Base-by-base conservation (phyloP, 2,113 vertebrate genomes). In the Morphnarchus princeps region DNA sequence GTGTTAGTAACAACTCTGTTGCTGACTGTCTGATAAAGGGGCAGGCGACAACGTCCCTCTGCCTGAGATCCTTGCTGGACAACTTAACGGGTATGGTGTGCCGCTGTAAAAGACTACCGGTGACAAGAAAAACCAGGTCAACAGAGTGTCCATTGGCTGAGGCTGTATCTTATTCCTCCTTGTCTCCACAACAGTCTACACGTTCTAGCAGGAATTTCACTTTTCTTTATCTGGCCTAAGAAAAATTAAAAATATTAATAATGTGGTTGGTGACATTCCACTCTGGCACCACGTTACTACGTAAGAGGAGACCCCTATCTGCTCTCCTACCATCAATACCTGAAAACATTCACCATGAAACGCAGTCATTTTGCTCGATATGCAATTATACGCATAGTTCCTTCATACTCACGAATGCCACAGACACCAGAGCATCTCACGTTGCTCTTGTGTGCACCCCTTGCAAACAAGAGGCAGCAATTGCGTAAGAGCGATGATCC, bases 21-120 rank as follows among this genome's bases (percentile, higher is more conserved):
- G 16, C 34, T 76, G 74, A 18, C 31, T 54, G 31, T 36, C 31
- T 79, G 38, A 29, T 50, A 47, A 55, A 43, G 24, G 59, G 38
- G 5, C 7, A 45, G 45, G 15, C 7, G 58, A 16, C n/a, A 50
- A 1, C 3, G 11, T 36, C 14, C 17, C 22, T 65, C 36, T 81
- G 34, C 31, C 66, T 45, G 34, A 13, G 26, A 11, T 40, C 5
- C 34, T 71, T 50, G 54, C 42, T 54, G 45, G 42, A 42, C 11
- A 14, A 6, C 62, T 29, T n/a, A 9, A 22, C 34, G 42, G 62
- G 2, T 9, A 0, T 0, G 2, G 3, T 10, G 16, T 49, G 11
- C n/a, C 54, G 38, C 71, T 61, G 38, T 7, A 66, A 31, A 55
- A 72, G 26, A 16, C 19, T 11, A 7, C 3, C 0, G 0, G 11